phyloP scores from a whole-genome alignment of 2,113 vertebrate genomes.

The Petrocephalus zakoni region DNA sequence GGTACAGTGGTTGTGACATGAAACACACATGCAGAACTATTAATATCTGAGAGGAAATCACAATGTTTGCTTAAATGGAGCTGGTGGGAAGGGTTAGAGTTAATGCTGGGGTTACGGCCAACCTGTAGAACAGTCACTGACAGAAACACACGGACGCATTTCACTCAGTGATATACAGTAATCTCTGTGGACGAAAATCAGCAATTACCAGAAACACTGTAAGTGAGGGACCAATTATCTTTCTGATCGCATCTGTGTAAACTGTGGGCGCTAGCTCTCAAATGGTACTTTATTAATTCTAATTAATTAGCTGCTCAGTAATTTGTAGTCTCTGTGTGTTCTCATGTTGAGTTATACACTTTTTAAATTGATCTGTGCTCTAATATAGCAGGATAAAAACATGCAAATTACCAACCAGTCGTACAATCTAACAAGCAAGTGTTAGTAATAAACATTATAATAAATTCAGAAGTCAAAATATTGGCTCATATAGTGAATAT shows the following conservation, averaged over 20 bases:
- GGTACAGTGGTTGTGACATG: not conserved
- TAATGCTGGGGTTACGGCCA: not conserved
- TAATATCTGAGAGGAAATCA: not conserved
- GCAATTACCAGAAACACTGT: not conserved
- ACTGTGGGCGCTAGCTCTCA: not conserved
- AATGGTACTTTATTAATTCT: conserved; percentile 12
- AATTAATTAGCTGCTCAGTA: conserved; percentile 16
- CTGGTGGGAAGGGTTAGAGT: not conserved
- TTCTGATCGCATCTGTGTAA: conserved; percentile 12
- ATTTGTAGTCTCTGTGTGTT: conserved; percentile 14
- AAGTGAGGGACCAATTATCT: conserved; percentile 1
- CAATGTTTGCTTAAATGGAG: not conserved
- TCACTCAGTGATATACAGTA: not conserved
- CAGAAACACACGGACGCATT: not conserved
- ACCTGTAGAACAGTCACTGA: not conserved
- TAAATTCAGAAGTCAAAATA: not conserved
- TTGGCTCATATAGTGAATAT: not conserved
- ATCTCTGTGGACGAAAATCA: not conserved
- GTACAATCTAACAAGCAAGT: not conserved
- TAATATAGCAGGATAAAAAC: not conserved
- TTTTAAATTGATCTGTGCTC: not conserved
- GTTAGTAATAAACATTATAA: not conserved
- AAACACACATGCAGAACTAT: not conserved
- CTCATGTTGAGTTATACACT: not conserved
- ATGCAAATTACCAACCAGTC: not conserved